phyloP scores from a whole-genome alignment of 2,797 vertebrate species.

The Gephyroberyx darwinii region DNA sequence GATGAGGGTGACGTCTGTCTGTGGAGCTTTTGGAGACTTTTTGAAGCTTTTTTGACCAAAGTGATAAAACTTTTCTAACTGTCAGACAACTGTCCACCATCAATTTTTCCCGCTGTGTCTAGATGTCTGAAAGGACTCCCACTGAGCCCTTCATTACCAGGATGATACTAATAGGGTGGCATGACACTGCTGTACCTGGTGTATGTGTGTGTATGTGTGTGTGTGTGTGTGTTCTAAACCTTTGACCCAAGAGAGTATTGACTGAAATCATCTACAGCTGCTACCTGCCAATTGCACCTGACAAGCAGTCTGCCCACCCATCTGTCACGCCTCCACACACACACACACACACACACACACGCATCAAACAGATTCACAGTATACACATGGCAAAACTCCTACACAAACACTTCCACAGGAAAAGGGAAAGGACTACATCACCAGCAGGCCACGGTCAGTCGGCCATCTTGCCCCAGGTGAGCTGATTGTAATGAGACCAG shows the following conservation, averaged over 20 bases:
- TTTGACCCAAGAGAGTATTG: slow-evolving; percentile 45
- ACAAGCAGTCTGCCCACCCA: slow-evolving; percentile 43
- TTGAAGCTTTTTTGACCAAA: neutral
- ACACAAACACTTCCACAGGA: too few relatives aligned
- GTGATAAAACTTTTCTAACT: slow-evolving; percentile 21
- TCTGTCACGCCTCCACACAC: slow-evolving; percentile 25
- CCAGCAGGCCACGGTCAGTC: too few relatives aligned
- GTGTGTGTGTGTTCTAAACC: slow-evolving; percentile 24
- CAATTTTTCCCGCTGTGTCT: neutral
- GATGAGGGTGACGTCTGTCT: neutral
- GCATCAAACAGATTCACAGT: neutral
- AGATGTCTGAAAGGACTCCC: slow-evolving; percentile 2
- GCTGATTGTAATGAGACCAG: too few relatives aligned
- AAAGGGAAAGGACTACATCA: too few relatives aligned
- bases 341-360: neutral
- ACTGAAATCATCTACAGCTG: slow-evolving; percentile 67
- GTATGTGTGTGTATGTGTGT: neutral
- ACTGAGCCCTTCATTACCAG: slow-evolving; percentile 27
- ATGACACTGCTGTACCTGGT: slow-evolving; percentile 17
- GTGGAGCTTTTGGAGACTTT: neutral
- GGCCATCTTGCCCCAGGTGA: too few relatives aligned
- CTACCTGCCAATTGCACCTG: slow-evolving; percentile 65
- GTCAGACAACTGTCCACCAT: neutral
- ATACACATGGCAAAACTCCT: too few relatives aligned
- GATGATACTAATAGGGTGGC: slow-evolving; percentile 31